A percentile compares a stretch with the other conserved stretches of the same genome.
These are phyloP conservation scores for Malurus elegans DNA, from an alignment of 2,113 vertebrate genomes.

Conservation along the genomic window DNA sequence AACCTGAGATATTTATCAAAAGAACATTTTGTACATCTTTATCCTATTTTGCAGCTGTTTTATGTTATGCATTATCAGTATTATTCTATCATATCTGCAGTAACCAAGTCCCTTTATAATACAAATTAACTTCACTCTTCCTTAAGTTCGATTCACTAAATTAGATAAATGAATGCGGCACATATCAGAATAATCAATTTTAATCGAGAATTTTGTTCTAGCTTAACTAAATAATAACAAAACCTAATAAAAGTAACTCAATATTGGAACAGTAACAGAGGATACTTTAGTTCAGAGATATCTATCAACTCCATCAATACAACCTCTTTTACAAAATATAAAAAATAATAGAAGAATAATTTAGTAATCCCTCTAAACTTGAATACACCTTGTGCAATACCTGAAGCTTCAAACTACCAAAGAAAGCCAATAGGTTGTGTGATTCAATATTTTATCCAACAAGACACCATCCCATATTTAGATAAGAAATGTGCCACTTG, in stretches of 20 bases:
- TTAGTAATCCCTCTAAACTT: not conserved
- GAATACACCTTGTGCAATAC: not conserved
- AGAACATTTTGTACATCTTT: not conserved
- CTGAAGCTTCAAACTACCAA: not conserved
- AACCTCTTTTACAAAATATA: not conserved
- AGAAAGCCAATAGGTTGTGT: not conserved
- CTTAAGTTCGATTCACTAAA: not conserved
- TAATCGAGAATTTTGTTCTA: not conserved
- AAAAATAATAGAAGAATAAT: not conserved
- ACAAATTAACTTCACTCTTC: not conserved
- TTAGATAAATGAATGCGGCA: not conserved
- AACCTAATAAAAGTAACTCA: not conserved
- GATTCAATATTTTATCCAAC: not conserved
- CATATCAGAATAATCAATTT: not conserved
- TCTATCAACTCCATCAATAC: not conserved
- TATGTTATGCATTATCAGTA: not conserved
- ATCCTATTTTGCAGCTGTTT: not conserved
- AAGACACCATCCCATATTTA: not conserved
- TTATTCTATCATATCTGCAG: not conserved
- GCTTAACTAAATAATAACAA: not conserved
- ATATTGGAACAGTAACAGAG: not conserved
- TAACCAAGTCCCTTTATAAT: not conserved
- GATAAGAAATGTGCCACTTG: not conserved
- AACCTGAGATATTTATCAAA: not conserved
- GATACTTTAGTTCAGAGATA: not conserved